These are phyloP conservation scores for Brachionichthys hirsutus DNA, from an alignment of 2,113 vertebrate species.

Conservation along the genomic window DNA sequence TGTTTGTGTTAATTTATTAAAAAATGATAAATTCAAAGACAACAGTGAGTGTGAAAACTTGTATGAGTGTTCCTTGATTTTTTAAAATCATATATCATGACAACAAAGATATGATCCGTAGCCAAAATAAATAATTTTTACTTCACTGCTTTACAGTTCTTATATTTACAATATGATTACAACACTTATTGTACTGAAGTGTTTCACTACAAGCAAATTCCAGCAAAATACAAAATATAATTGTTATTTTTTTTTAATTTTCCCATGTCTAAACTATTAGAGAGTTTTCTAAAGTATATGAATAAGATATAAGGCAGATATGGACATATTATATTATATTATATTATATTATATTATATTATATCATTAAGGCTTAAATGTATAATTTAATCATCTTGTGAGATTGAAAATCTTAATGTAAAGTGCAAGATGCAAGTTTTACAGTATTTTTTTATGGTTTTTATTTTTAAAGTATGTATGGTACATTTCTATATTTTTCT, in stretches of 20 bases:
- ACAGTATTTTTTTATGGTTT: too few relatives aligned
- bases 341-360: slow-evolving; percentile 38
- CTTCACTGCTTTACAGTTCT: slow-evolving; percentile 10
- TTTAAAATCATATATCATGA: too few relatives aligned
- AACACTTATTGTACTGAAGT: slow-evolving; percentile 15
- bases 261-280: slow-evolving; percentile 10
- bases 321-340: slow-evolving; percentile 30
- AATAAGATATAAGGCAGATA: slow-evolving; percentile 64
- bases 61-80: too few relatives aligned
- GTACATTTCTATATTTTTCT: too few relatives aligned
- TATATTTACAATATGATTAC: not conserved
- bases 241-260: not conserved
- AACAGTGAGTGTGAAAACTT: too few relatives aligned
- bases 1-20: not conserved
- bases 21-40: not conserved
- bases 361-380: slow-evolving; percentile 66
- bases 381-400: slow-evolving; percentile 7
- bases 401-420: not conserved
- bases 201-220: slow-evolving; percentile 9
- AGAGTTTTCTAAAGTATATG: slow-evolving; percentile 40
- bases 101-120: not conserved
- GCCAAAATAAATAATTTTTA: slow-evolving; percentile 25
- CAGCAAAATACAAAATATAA: slow-evolving; percentile 10
- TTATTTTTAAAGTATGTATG: too few relatives aligned
- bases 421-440: too few relatives aligned